Conservation (phyloP, 2,113 vertebrate species). For the Scomber colias region DNA sequence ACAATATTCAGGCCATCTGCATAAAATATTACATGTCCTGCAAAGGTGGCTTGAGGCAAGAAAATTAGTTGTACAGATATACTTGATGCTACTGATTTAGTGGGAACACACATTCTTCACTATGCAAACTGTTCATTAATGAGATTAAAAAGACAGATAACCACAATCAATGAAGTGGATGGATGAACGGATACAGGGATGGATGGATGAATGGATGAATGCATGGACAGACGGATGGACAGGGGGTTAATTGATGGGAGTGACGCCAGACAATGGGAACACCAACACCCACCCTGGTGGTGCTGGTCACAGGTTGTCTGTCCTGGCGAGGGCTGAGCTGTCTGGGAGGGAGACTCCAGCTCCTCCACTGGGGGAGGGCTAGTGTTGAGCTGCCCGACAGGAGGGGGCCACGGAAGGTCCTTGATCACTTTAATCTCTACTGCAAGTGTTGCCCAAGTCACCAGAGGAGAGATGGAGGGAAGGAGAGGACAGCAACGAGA, state of each 20-base stretch:
- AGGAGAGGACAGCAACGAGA: conserved; percentile 52
- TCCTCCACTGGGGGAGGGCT: conserved; percentile 85
- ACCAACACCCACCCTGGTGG: conserved; percentile 87
- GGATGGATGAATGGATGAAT: conserved; percentile 12
- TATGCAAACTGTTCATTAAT: neutral
- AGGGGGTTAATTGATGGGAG: conserved; percentile 21
- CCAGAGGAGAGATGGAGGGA: conserved; percentile 50
- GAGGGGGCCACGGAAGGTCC: conserved; percentile 98
- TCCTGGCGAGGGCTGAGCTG: conserved; percentile 80
- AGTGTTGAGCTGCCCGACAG: conserved; percentile 96
- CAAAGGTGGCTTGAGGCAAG: no score
- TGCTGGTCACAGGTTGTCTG: conserved; percentile 84
- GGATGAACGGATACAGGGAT: conserved; percentile 1
- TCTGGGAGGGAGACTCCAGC: conserved; percentile 82
- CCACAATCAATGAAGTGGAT: neutral
- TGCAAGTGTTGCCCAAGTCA: conserved; percentile 82
- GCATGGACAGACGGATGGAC: conserved; percentile 1
- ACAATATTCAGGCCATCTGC: no score
- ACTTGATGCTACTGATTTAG: neutral
- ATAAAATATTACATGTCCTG: no score
- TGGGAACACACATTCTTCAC: neutral
- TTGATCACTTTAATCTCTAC: conserved; percentile 99
- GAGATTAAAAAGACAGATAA: neutral
- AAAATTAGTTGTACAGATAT: neutral
- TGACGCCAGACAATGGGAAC: conserved; percentile 63